Evolutionary conservation across 2,797 vertebrate species (phyloP).

Genomic region (Mormyrus proboscirostris): DNA sequence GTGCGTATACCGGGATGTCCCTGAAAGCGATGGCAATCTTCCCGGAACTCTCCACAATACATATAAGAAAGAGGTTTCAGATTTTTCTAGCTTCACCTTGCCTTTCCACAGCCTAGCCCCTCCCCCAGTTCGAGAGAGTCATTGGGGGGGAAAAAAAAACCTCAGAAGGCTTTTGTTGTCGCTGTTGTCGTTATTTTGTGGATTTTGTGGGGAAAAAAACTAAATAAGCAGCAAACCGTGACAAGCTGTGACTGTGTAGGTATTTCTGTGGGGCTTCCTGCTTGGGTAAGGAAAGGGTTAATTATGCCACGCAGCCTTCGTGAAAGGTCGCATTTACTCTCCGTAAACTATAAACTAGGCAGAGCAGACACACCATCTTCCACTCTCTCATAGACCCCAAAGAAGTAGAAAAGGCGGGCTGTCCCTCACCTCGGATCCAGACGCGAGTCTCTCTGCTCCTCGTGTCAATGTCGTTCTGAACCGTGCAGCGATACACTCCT

Average conservation of each 20-base stretch:
- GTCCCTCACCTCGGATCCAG: constrained; percentile 83
- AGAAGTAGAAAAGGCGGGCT: constrained; percentile 16
- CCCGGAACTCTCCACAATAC: not conserved
- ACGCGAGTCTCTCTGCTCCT: constrained; percentile 82
- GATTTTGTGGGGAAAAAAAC: not conserved
- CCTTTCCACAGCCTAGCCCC: not conserved
- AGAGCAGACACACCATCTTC: not conserved
- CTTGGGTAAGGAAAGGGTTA: not conserved
- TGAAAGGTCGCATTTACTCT: not conserved
- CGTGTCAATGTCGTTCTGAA: constrained; percentile 84
- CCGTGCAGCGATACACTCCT: constrained; percentile 89
- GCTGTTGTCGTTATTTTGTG: not conserved
- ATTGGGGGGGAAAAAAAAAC: not conserved
- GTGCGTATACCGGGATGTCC: not conserved
- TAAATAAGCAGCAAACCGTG: not conserved
- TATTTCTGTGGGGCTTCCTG: not conserved
- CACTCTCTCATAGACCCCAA: not conserved
- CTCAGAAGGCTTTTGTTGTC: not conserved
- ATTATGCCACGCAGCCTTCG: not conserved
- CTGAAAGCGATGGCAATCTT: not conserved
- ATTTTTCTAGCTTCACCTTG: not conserved
- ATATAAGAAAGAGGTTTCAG: not conserved
- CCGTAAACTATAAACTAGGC: not conserved
- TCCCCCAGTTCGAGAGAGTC: not conserved
- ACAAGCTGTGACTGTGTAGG: not conserved